phyloP scores from a whole-genome alignment of 2,888 invertebrate species.

The Panzeria rudis region DNA sequence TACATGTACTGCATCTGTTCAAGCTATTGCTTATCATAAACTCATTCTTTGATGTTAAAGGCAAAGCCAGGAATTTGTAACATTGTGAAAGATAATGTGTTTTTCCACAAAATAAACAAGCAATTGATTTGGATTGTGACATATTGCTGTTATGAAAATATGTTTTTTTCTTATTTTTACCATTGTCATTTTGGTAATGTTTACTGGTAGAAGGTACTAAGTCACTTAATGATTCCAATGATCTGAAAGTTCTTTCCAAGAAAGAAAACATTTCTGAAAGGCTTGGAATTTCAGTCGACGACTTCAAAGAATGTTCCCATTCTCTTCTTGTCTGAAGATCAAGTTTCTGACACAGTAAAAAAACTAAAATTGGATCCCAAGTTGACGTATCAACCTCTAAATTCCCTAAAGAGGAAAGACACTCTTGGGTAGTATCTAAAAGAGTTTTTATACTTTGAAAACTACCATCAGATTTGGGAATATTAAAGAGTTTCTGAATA shows the following conservation, averaged over 20 bases:
- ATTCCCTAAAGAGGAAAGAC: too few species aligned
- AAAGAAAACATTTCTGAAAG: constrained; percentile 4
- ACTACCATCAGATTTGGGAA: too few species aligned
- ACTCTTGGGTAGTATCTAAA: too few species aligned
- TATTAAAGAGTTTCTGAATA: too few species aligned
- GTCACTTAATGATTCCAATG: not conserved
- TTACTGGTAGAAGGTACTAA: not conserved
- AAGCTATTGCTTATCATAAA: not conserved
- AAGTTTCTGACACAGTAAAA: too few species aligned
- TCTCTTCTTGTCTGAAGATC: too few species aligned
- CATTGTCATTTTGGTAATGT: not conserved
- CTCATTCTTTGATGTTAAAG: constrained; percentile 8
- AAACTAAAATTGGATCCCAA: too few species aligned
- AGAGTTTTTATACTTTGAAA: too few species aligned
- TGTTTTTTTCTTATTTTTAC: not conserved
- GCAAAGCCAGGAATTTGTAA: constrained; percentile 17
- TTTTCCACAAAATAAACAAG: constrained; percentile 8
- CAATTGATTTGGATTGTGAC: not conserved
- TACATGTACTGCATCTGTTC: not conserved
- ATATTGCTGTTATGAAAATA: constrained; percentile 15
- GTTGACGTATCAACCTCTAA: too few species aligned
- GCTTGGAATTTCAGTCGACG: not conserved
- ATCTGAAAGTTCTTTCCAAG: constrained; percentile 16
- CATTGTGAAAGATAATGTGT: constrained; percentile 12
- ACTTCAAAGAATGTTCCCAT: too few species aligned